Base-by-base conservation (phyloP, 2,888 invertebrate species). In the Aphrophora alni region DNA sequence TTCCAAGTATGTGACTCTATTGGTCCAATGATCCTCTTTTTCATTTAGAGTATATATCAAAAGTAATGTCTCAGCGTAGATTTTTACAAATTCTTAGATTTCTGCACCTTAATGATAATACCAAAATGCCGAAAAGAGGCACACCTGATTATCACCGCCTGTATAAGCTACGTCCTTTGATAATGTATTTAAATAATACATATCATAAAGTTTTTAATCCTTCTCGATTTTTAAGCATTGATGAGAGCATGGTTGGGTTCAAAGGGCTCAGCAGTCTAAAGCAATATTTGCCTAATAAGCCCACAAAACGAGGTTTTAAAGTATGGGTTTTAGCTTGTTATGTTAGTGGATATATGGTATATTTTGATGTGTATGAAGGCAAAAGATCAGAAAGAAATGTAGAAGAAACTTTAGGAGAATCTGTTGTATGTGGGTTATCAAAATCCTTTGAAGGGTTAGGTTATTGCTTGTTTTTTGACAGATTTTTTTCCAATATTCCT, bases 91-190 rank as follows among this genome's bases (percentile, higher is more conserved):
- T 85, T 80, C 28, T 84, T 44, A 79, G 83, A 51, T 82, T 75
- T 69, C 26, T 85, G 26, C 84, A 83, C 75, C 44, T 85, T 10
- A 81, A 83, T 79, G 81, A 84, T 51, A 84, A 84, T 72, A n/a
- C 70, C 14, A 28, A 71, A 27, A 82, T 81, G 81, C 80, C 82
- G 3, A 78, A 82, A 76, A 75, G 78, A 81, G 79, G 81, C 21
- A 59, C 38, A 12, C 70, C 59, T 10, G 71, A 80, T 74, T 85
- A 75, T 82, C 84, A 85, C 78, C 84, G 84, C 75, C 78, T 85
- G 7, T 84, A 84, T 80, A 85, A 85, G 82, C 68, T 85, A 26
- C 74, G 83, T 25, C 86, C 86, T 85, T 85, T 87, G 85, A 86
- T 87, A 85, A 86, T 86, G 84, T 86, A 86, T 86, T 86, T 81